A percentile compares a stretch with the other conserved stretches of the same genome.
Evolutionary conservation across 2,797 vertebrate genomes (phyloP).

Genomic region (Notoglanidium macrostoma): DNA sequence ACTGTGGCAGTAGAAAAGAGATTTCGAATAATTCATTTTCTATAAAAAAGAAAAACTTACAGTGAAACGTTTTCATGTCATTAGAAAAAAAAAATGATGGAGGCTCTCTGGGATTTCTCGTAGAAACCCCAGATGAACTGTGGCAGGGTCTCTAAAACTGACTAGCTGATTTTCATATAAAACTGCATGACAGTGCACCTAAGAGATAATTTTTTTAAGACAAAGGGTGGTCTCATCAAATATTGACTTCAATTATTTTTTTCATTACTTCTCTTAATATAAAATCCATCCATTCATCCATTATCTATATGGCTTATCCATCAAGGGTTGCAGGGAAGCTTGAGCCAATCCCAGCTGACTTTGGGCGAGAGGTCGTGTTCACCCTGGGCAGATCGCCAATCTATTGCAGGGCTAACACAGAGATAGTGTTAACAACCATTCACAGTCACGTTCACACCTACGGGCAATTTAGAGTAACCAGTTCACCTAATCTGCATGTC

Average conservation of each 20-base stretch:
- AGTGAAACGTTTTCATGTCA: background rate
- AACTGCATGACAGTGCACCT: background rate
- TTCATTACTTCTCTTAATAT: background rate
- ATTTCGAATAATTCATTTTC: background rate
- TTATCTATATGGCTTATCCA: no score
- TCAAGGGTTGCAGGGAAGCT: no score
- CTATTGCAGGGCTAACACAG: no score
- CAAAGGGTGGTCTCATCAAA: background rate
- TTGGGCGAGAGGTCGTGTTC: no score
- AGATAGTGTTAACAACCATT: no score
- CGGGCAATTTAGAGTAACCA: no score
- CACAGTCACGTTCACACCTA: no score
- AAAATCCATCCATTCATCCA: background rate
- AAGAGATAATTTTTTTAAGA: background rate
- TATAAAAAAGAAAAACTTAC: background rate
- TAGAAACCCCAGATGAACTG: background rate
- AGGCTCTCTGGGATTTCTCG: background rate
- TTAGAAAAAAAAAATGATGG: background rate
- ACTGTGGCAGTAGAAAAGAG: background rate
- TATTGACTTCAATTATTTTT: background rate
- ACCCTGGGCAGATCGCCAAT: no score
- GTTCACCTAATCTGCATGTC: no score
- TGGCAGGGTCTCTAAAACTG: background rate
- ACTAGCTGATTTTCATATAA: background rate
- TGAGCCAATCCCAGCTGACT: no score